These are phyloP conservation scores for Perca flavescens DNA, from an alignment of 2,113 vertebrate species.

Conservation along the genomic window DNA sequence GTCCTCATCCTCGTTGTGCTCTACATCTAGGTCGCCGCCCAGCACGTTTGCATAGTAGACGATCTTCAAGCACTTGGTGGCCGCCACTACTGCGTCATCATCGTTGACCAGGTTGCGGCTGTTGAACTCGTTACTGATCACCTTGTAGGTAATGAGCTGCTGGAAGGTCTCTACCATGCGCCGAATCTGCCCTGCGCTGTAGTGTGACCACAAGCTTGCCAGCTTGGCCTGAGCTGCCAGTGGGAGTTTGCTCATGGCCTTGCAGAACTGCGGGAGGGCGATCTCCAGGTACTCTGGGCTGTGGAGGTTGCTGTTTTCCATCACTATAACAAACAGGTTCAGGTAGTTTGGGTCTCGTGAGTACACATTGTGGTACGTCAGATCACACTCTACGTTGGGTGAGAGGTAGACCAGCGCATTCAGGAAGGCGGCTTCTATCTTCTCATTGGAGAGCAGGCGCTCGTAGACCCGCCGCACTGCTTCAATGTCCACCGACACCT, in stretches of 20 bases:
- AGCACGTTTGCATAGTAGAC: constrained; percentile 99
- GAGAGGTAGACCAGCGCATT: constrained; percentile 98
- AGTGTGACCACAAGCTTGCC: constrained; percentile 93
- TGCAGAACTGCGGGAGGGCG: constrained; percentile 96
- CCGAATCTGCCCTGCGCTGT: constrained; percentile 92
- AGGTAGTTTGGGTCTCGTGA: constrained; percentile 96
- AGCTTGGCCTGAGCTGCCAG: constrained; percentile 95
- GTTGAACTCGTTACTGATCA: constrained; percentile 98
- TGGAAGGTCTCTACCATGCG: constrained; percentile 99
- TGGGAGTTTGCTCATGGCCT: constrained; percentile 98
- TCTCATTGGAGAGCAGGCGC: constrained; percentile 94
- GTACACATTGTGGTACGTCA: constrained; percentile 98
- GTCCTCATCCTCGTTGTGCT: constrained; percentile 97
- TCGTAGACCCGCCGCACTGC: constrained; percentile 95
- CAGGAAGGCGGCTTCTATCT: constrained; percentile 97
- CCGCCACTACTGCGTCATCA: constrained; percentile 95
- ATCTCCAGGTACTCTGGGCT: constrained; percentile 99
- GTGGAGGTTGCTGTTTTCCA: constrained; percentile 99
- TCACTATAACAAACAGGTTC: constrained; percentile 98
- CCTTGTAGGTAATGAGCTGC: constrained; percentile 98
- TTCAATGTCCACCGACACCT: constrained; percentile 97
- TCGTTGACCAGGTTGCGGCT: constrained; percentile 97
- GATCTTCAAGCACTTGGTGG: constrained; percentile 99
- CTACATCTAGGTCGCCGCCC: constrained; percentile 93
- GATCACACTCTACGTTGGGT: constrained; percentile 97